Evolutionary conservation across 1,140 invertebrate genomes (phyloP).

Genomic region (Vanessa atalanta): DNA sequence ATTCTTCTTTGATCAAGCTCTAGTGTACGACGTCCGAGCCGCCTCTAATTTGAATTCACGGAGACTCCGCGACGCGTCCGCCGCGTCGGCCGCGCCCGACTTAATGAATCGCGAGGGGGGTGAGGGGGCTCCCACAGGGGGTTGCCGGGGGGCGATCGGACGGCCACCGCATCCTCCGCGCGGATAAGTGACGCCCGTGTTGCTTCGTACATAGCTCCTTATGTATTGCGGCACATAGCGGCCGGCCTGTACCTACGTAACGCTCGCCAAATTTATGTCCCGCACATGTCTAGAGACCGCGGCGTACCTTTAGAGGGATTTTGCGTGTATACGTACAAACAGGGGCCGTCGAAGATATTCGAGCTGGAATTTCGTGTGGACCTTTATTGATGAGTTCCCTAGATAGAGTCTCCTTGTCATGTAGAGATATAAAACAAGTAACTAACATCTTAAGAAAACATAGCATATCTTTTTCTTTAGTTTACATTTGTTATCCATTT

Average conservation of each 20-base stretch:
- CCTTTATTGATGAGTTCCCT: slow-evolving; percentile 73
- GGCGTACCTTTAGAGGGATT: slow-evolving; percentile 78
- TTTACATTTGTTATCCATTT: neutral
- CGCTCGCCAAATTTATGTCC: slow-evolving; percentile 80
- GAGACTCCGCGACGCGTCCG: slow-evolving; percentile 78
- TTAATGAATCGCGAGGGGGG: slow-evolving; percentile 79
- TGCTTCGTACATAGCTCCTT: slow-evolving; percentile 73
- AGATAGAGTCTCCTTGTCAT: slow-evolving; percentile 2
- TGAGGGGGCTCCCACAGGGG: slow-evolving; percentile 43
- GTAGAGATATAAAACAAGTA: neutral
- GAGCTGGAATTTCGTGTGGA: slow-evolving; percentile 72
- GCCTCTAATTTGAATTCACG: slow-evolving; percentile 79
- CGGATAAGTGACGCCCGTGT: slow-evolving; percentile 80
- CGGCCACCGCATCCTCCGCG: slow-evolving; percentile 78
- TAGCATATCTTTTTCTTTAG: neutral
- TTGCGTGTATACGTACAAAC: slow-evolving; percentile 78
- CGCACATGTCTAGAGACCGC: slow-evolving; percentile 80
- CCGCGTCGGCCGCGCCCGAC: slow-evolving; percentile 78
- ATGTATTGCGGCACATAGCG: slow-evolving; percentile 73
- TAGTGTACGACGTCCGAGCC: slow-evolving; percentile 76
- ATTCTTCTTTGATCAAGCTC: slow-evolving; percentile 44
- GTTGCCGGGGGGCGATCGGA: slow-evolving; percentile 63
- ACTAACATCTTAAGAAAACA: neutral
- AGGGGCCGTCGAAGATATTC: slow-evolving; percentile 72
- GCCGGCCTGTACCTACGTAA: slow-evolving; percentile 74